phyloP scores from a whole-genome alignment of 2,797 vertebrate genomes.

The Danio jaintianensis region DNA sequence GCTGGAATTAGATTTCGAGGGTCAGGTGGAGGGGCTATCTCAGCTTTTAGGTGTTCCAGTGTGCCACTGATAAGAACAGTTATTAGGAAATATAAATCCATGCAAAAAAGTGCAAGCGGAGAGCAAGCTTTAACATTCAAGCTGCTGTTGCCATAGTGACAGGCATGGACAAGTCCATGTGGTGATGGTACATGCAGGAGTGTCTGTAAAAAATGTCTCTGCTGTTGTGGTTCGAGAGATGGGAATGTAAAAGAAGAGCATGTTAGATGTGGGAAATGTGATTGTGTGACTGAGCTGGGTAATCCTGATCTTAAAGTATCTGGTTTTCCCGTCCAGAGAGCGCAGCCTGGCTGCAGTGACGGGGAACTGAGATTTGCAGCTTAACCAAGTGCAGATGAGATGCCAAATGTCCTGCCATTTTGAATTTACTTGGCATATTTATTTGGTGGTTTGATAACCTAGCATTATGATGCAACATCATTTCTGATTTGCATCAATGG shows the following conservation, averaged over 20 bases:
- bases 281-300: background rate
- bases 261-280: background rate
- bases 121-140: background rate
- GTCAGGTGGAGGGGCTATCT: conserved; percentile 54
- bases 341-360: conserved; percentile 20
- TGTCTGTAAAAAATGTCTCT: background rate
- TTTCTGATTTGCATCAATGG: background rate
- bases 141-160: conserved; percentile 55
- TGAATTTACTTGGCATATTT: no score
- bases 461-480: background rate
- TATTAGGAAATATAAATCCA: background rate
- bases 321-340: background rate
- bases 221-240: background rate
- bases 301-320: background rate
- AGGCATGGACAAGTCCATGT: conserved; percentile 17
- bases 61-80: background rate
- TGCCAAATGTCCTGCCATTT: no score
- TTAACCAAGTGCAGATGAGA: background rate
- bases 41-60: background rate
- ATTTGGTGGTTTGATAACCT: no score
- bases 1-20: conserved; percentile 62
- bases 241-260: background rate
- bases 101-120: background rate
- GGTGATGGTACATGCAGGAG: background rate
- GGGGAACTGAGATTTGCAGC: background rate